Conservation (phyloP, 2,888 invertebrate species). For the Paralinhomoeus sp. region DNA sequence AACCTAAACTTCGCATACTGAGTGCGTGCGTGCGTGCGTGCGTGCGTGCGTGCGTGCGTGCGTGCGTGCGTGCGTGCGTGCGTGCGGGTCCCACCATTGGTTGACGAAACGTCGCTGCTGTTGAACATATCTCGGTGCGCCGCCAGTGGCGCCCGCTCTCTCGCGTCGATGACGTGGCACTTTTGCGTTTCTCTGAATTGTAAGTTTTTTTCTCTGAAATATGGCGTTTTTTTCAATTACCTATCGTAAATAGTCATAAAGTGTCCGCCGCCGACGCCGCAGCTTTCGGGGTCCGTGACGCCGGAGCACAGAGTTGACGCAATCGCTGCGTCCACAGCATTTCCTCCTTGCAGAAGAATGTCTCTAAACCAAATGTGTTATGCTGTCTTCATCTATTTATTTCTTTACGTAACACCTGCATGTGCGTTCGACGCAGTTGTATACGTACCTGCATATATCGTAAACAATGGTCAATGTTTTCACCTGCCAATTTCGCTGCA, state of each 20-base stretch:
- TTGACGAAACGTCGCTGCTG: constrained; percentile 11
- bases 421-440: too few species aligned
- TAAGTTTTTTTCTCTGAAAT: not conserved
- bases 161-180: constrained; percentile 26
- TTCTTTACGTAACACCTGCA: too few species aligned
- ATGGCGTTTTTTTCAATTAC: constrained; percentile 11
- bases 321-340: constrained; percentile 57
- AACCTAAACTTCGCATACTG: too few species aligned
- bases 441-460: too few species aligned
- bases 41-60: too few species aligned
- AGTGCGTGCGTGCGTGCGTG: too few species aligned
- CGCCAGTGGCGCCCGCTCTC: constrained; percentile 31
- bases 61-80: too few species aligned
- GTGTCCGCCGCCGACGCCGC: constrained; percentile 68
- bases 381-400: not conserved
- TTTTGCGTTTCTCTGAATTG: constrained; percentile 5
- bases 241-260: constrained; percentile 49
- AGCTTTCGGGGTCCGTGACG: constrained; percentile 51
- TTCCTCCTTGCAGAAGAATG: constrained; percentile 38
- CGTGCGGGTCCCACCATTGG: constrained; percentile 10
- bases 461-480: too few species aligned
- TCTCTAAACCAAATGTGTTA: constrained; percentile 29
- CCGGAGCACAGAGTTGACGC: constrained; percentile 62
- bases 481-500: constrained; percentile 17
- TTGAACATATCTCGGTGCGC: constrained; percentile 34